A percentile compares a stretch with the other conserved stretches of the same genome.
phyloP scores from a whole-genome alignment of 53 echinoderm and acorn worm genomes.

The Temnopleurus reevesii region DNA sequence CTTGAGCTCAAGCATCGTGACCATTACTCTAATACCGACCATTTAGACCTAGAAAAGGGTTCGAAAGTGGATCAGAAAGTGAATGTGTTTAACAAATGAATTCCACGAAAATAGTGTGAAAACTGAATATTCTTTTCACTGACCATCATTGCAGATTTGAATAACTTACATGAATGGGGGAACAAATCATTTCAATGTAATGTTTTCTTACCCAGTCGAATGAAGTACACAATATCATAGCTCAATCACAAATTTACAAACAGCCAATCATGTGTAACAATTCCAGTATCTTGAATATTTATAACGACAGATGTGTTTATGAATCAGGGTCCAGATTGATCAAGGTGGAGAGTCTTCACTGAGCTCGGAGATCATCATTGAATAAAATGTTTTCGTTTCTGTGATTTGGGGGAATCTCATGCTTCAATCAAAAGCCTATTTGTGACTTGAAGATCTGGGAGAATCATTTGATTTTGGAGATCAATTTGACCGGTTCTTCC shows the following conservation, averaged over 20 bases:
- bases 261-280: too few species aligned
- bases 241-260: too few species aligned
- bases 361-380: background rate
- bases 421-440: slow-evolving; percentile 36
- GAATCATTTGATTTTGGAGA: slow-evolving; percentile 3
- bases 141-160: background rate
- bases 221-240: too few species aligned
- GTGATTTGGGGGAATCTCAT: background rate
- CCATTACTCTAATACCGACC: slow-evolving; percentile 16
- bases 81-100: too few species aligned
- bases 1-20: slow-evolving; percentile 5
- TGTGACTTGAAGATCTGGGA: background rate
- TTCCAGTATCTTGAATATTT: too few species aligned
- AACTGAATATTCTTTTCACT: background rate
- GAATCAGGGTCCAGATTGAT: too few species aligned
- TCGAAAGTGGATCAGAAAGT: background rate
- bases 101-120: background rate
- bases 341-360: background rate
- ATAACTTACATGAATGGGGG: background rate
- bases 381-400: background rate
- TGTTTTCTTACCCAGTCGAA: background rate
- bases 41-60: background rate
- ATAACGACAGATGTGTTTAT: too few species aligned
- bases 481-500: background rate
- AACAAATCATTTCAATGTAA: background rate